phyloP scores from a whole-genome alignment of 2,797 vertebrate genomes.

The Atherinosoma microstoma region DNA sequence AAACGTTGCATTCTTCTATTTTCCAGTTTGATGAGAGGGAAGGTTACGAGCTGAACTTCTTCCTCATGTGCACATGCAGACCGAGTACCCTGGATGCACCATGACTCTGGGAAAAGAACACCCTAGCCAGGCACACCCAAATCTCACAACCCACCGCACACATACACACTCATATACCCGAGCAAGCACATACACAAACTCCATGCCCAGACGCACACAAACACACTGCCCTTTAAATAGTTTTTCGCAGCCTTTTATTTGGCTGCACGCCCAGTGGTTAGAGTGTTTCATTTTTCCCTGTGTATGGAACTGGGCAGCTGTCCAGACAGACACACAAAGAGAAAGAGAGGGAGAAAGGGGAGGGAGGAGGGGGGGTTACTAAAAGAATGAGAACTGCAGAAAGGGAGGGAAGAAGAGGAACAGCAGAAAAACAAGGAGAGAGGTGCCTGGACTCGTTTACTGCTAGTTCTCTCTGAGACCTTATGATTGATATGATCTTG shows the following conservation, averaged over 20 bases:
- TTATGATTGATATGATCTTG: conserved; percentile 85
- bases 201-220: conserved; percentile 58
- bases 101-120: conserved; percentile 74
- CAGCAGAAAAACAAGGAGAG: conserved; percentile 75
- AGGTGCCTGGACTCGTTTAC: conserved; percentile 77
- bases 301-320: conserved; percentile 97
- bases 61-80: conserved; percentile 38
- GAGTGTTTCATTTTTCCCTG: conserved; percentile 87
- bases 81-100: conserved; percentile 63
- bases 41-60: conserved; percentile 61
- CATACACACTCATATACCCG: conserved; percentile 51
- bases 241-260: conserved; percentile 86
- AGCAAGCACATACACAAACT: conserved; percentile 61
- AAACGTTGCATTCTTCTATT: conserved; percentile 28
- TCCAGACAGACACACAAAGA: conserved; percentile 89
- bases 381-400: conserved; percentile 70
- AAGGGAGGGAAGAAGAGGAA: conserved; percentile 60
- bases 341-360: conserved; percentile 57
- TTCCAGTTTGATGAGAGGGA: conserved; percentile 39
- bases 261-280: conserved; percentile 83
- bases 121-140: conserved; percentile 78
- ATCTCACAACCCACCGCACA: conserved; percentile 68
- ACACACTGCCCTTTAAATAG: conserved; percentile 83
- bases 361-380: conserved; percentile 45
- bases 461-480: conserved; percentile 80